These are phyloP conservation scores for Caretta caretta DNA, from an alignment of 2,113 vertebrate species.

Conservation along the genomic window DNA sequence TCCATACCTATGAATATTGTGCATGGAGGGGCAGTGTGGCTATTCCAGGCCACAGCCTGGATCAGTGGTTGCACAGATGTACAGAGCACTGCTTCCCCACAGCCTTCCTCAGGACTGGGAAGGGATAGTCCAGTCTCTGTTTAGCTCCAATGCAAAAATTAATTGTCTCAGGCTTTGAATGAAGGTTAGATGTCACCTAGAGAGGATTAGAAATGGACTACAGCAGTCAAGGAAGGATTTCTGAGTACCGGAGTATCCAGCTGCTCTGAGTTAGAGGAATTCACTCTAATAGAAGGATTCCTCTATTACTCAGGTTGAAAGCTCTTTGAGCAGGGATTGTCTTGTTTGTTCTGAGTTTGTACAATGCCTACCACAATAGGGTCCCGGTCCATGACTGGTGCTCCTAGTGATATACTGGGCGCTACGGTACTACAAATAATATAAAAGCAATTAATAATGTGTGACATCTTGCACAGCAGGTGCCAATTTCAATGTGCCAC, in stretches of 20 bases:
- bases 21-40: neutral
- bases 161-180: neutral
- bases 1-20: neutral
- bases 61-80: neutral
- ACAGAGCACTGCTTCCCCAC: neutral
- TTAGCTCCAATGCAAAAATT: neutral
- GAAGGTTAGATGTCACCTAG: neutral
- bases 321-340: neutral
- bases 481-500: neutral
- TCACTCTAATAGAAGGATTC: neutral
- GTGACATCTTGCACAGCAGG: neutral
- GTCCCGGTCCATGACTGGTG: neutral
- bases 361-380: neutral
- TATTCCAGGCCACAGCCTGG: neutral
- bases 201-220: neutral
- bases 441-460: neutral
- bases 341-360: neutral
- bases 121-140: neutral
- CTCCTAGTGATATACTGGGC: neutral
- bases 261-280: neutral
- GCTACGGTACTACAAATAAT: neutral
- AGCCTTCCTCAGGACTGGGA: neutral
- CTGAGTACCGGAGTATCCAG: neutral
- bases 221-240: neutral
- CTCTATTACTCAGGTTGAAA: neutral